Evolutionary conservation across 2,113 vertebrate genomes (phyloP).

Genomic region (Brachionichthys hirsutus): DNA sequence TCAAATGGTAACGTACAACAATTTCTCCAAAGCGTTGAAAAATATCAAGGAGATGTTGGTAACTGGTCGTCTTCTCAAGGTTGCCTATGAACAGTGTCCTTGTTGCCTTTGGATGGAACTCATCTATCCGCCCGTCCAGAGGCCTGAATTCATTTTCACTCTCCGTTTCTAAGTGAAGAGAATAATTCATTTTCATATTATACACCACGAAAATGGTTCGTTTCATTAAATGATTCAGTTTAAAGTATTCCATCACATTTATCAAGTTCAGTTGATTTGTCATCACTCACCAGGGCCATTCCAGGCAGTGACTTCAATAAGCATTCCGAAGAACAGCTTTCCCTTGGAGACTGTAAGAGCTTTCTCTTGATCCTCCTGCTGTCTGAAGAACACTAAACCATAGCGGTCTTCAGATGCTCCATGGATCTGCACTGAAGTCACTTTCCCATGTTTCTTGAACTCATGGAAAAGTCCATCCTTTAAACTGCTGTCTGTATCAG

Average conservation of each 20-base stretch:
- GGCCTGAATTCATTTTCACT: slow-evolving; percentile 98
- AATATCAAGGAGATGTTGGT: slow-evolving; percentile 94
- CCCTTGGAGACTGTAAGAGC: slow-evolving; percentile 94
- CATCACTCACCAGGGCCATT: slow-evolving; percentile 90
- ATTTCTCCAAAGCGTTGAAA: slow-evolving; percentile 98
- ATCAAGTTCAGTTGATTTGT: not conserved
- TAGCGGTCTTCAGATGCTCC: slow-evolving; percentile 95
- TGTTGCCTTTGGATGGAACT: slow-evolving; percentile 98
- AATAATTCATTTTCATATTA: not conserved
- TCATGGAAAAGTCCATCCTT: slow-evolving; percentile 99
- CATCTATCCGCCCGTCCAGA: slow-evolving; percentile 96
- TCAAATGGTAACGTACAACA: slow-evolving; percentile 82
- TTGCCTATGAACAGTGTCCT: slow-evolving; percentile 98
- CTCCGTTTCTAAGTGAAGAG: slow-evolving; percentile 86
- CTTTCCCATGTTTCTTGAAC: slow-evolving; percentile 99
- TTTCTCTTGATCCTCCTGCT: slow-evolving; percentile 98
- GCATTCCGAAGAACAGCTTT: slow-evolving; percentile 99
- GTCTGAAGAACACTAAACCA: slow-evolving; percentile 96
- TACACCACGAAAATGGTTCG: not conserved
- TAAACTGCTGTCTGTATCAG: slow-evolving; percentile 90
- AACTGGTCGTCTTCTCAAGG: slow-evolving; percentile 96
- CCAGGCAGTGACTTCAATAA: slow-evolving; percentile 98
- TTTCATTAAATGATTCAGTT: not conserved
- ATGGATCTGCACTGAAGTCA: slow-evolving; percentile 98
- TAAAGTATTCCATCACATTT: not conserved